Percentiles rank a stretch among this genome's conserved stretches.
Evolutionary conservation across 1,140 invertebrate genomes (phyloP).

Genomic region (Drepana arcuata): DNA sequence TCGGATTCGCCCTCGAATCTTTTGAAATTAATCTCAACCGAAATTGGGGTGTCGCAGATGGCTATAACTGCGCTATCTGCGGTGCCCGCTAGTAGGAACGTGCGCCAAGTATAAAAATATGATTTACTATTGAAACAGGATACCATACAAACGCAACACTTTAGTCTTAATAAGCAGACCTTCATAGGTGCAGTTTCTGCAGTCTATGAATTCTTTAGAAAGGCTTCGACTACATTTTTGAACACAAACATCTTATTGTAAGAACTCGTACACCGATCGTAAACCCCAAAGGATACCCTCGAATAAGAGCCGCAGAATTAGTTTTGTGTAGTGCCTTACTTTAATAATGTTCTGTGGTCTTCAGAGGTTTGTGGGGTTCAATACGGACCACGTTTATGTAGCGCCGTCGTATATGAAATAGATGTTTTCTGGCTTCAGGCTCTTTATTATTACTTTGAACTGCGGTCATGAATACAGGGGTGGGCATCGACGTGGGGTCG

Average conservation of each 20-base stretch:
- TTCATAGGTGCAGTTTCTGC: too few species aligned
- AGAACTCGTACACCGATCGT: constrained; percentile 18
- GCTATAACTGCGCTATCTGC: constrained; percentile 41
- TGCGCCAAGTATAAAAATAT: constrained; percentile 57
- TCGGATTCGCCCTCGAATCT: constrained; percentile 39
- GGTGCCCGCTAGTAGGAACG: constrained; percentile 29
- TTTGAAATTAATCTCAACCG: constrained; percentile 47
- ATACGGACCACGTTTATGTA: constrained; percentile 40
- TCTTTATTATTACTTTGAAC: constrained; percentile 68
- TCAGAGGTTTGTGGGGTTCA: constrained; percentile 51
- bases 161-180: too few species aligned
- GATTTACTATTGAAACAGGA: constrained; percentile 46
- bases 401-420: constrained; percentile 53
- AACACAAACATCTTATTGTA: constrained; percentile 24
- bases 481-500: constrained; percentile 33
- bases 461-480: constrained; percentile 39
- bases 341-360: constrained; percentile 60
- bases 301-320: constrained; percentile 48
- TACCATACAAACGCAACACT: constrained; percentile 33
- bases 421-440: constrained; percentile 68
- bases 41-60: constrained; percentile 57
- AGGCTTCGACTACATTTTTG: constrained; percentile 9
- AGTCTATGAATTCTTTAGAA: constrained; percentile 17
- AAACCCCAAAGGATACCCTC: constrained; percentile 34
- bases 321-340: constrained; percentile 53